Percentiles rank a stretch among this genome's conserved stretches.
phyloP scores from a whole-genome alignment of 23 tunicate genomes.

The Trididemnum clinides region DNA sequence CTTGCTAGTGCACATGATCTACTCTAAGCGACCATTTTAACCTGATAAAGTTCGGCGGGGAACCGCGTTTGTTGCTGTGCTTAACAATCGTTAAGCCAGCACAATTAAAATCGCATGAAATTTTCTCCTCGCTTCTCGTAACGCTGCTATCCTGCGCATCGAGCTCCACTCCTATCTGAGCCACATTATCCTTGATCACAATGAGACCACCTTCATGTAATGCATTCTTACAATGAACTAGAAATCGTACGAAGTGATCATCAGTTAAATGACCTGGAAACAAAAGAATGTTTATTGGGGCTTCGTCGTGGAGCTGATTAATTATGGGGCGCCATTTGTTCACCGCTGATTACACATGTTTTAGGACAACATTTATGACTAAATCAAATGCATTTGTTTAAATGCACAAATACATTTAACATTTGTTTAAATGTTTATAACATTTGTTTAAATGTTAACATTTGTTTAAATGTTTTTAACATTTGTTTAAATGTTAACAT shows the following conservation, averaged over 20 bases:
- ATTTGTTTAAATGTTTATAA: too few relatives aligned
- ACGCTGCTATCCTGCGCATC: slow-evolving; percentile 86
- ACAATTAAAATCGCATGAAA: slow-evolving; percentile 14
- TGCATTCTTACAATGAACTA: slow-evolving; percentile 44
- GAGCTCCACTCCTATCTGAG: slow-evolving; percentile 52
- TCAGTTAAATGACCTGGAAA: slow-evolving; percentile 94
- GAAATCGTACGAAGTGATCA: slow-evolving; percentile 69
- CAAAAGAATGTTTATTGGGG: too few relatives aligned
- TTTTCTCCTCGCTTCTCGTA: slow-evolving; percentile 56
- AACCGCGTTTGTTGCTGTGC: slow-evolving; percentile 66
- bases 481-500: too few relatives aligned
- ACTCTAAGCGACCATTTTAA: slow-evolving; percentile 82
- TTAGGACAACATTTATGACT: too few relatives aligned
- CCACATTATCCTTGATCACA: slow-evolving; percentile 84
- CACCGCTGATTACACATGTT: too few relatives aligned
- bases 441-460: too few relatives aligned
- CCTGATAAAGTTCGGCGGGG: slow-evolving; percentile 65
- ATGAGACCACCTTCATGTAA: slow-evolving; percentile 59
- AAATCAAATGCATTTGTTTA: too few relatives aligned
- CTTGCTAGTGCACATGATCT: too few relatives aligned
- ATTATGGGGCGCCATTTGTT: too few relatives aligned
- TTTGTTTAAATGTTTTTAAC: too few relatives aligned
- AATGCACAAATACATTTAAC: too few relatives aligned
- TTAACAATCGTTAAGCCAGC: slow-evolving; percentile 45
- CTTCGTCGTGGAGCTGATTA: too few relatives aligned